Evolutionary conservation across 2,113 vertebrate genomes (phyloP).

Genomic region (Circaetus gallicus): DNA sequence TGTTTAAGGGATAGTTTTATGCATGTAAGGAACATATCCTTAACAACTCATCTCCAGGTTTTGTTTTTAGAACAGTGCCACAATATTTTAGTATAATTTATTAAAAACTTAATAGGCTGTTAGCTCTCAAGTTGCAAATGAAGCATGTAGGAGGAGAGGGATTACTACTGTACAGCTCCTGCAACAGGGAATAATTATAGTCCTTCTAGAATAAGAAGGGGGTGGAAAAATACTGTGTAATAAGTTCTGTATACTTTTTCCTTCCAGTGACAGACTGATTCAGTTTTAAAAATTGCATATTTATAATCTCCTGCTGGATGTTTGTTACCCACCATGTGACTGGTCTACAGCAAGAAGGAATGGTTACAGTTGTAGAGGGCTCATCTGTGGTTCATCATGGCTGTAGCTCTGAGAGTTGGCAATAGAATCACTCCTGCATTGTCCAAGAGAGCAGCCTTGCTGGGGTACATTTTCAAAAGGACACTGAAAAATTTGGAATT

Average conservation of each 20-base stretch:
- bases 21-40: neutral
- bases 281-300: neutral
- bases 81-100: conserved; percentile 62
- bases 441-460: neutral
- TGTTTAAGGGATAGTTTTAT: neutral
- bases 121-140: conserved; percentile 53
- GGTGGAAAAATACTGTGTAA: neutral
- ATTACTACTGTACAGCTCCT: conserved; percentile 37
- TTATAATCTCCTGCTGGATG: neutral
- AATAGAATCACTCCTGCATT: neutral
- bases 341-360: neutral
- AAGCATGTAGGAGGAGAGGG: conserved; percentile 47
- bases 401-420: neutral
- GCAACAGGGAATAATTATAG: conserved; percentile 33
- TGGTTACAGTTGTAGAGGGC: neutral
- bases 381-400: neutral
- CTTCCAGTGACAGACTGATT: neutral
- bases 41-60: neutral
- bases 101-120: conserved; percentile 50
- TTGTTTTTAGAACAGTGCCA: conserved; percentile 44
- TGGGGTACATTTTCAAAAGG: neutral
- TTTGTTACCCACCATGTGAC: neutral
- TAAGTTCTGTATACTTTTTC: neutral
- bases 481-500: neutral
- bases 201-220: neutral